Evolutionary conservation across 2,888 invertebrate species (phyloP), one percentile per base, ranked within the genome.

Genomic region (Teleiodes luculella): DNA sequence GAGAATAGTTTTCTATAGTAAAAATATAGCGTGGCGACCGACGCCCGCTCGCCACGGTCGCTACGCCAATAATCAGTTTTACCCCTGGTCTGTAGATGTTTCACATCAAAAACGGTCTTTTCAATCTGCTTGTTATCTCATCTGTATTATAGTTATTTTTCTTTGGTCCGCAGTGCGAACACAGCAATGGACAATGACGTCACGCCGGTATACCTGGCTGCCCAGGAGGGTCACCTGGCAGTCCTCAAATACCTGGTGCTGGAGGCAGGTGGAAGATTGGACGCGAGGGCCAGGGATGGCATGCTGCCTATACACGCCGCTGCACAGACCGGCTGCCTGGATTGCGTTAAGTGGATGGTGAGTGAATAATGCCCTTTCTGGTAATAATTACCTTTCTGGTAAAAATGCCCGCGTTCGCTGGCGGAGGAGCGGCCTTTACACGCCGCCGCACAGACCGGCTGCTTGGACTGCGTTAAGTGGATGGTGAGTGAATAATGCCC

Each of bases 171-270:
- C 91, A 95, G 96, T 87, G 96, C 96, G 65, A 96, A 97, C 87
- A 94, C 95, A 67, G 96, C 96, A 82, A 96, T 96, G 95, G 96
- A 96, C 87, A 96, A 96, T 83, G 96, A 96, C 82, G 96, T 96
- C 66, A 96, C 96, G 33, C 95, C 96, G 45, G 95, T 96, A 33
- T 97, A 97, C 83, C 87, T 97, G 71, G 96, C 97, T 10, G 95
- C 96, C 0, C 96, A 97, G 84, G 96, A 96, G 73, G 96, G 97
- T 1, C 96, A 96, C 78, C 87, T 96, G 68, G 96, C 96, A 46
- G 96, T 96, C 45, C 92, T 97, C 53, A 94, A 95, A 80, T 96
- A 95, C 85, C 89, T 97, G 70, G 96, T 96, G 57, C 89, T 94
- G 68, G 95, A 96, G 78, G 95, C 95, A 4, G 95, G 95, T 3